Base-by-base conservation (phyloP, 53 echinoderm and acorn worm species). In the Holothuria scabra region DNA sequence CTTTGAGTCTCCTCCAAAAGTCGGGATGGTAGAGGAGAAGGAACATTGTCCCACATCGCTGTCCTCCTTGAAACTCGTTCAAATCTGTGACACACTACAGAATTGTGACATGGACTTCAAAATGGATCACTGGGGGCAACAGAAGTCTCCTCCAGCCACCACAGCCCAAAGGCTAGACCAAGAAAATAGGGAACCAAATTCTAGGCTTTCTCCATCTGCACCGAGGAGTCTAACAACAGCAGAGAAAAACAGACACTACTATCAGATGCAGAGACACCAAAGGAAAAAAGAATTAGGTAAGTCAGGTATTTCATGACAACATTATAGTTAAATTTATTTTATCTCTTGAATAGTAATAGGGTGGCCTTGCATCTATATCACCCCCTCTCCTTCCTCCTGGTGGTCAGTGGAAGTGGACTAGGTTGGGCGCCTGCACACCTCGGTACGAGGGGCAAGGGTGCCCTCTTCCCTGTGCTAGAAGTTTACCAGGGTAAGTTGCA, bases 41-140 rank as follows among this genome's bases (percentile, higher is more conserved):
- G 82, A 81, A 8, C 62, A 64, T 26, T 63, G 65, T 34, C 82
- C 82, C 23, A 81, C 82, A 14, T 81, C 82, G 9, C 82, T 81
- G 10, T 81, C 82, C 62, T 81, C 82, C 9, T 52, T 52, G 52
- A 81, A 81, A 64, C 82, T 81, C 19, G 82, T 81, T 38, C 82
- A 81, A 33, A 81, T 81, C 22, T 81, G 82, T 38, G 82, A 81
- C 82, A 81, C 82, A 11, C 25, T 81, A 37, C 63, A 81, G 28
- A 81, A 81, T 48, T 81, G 82, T 48, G 82, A 81, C 38, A 61
- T 81, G 62, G 82, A 81, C 38, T 81, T 81, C 64, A 81, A 81
- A 81, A 61, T 81, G 82, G 82, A 81, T 38, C 63, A 64, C 62
- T 81, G 82, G 82, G 82, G 82, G 38, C 82, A 81, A 48, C 82